Evolutionary conservation across 2,113 vertebrate species (phyloP), one percentile per base, ranked within the genome.

Genomic region (Bombycilla garrulus): DNA sequence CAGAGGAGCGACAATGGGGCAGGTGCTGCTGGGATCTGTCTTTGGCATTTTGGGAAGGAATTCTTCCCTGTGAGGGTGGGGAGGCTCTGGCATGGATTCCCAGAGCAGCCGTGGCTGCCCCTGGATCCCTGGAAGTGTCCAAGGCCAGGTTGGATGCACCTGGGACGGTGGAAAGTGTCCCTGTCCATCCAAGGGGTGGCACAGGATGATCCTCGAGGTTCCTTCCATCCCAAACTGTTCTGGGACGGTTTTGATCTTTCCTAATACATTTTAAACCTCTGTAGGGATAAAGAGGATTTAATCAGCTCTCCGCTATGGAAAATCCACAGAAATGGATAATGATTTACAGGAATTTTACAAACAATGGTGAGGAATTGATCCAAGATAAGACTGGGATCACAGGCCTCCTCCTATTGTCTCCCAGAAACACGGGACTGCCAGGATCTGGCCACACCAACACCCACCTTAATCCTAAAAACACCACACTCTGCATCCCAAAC

Each of bases 41-140:
- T 40, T 24, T 3, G 11, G 29, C 11, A 45, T 81, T 29, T 65
- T 29, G 51, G 69, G 51, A 45, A 51, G 53, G 36, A 66, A 81
- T 81, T 58, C 6, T 3, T 51, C 8, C 6, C 67, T 66, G 22
- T 0, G 44, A 28, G 25, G 9, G 17, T 40, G 48, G 12, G 2
- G 1, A 78, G n/a, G 74, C 0, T 0, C 48, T 64, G 66, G 51
- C 0, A 31, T 17, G 16, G 57, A 4, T 62, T 25, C 4, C 13
- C 77, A 88, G 67, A 38, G 44, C 0, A 24, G 67, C 31, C 73
- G 51, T 1, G 86, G 67, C 31, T 81, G 58, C 44, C 22, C 31
- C 44, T 80, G 74, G 57, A 60, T 38, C 69, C 45, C 36, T 81
- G 78, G 53, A 0, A 66, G 20, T 60, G 69, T 0, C 69, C 69